These are phyloP conservation scores for Nixonia krombeini DNA, from an alignment of 1,140 invertebrate genomes.

Conservation along the genomic window DNA sequence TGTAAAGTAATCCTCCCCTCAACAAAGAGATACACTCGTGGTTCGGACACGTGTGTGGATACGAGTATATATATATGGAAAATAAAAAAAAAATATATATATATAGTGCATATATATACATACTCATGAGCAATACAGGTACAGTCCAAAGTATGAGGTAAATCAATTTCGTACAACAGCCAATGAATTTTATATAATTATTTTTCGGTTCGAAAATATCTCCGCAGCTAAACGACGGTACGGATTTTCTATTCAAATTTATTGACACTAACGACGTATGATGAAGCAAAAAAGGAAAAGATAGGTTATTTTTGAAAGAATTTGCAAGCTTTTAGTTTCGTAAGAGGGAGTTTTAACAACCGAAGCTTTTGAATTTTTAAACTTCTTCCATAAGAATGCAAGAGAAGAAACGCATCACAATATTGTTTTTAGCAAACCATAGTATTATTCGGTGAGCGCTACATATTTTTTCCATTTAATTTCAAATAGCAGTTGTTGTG, in stretches of 20 bases:
- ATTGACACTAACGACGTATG: slow-evolving; percentile 31
- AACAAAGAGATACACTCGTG: slow-evolving; percentile 12
- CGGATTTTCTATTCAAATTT: slow-evolving; percentile 16
- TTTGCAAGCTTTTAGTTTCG: slow-evolving; percentile 25
- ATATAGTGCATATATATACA: slow-evolving; percentile 20
- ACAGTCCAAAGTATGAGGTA: slow-evolving; percentile 38
- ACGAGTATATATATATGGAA: slow-evolving; percentile 33
- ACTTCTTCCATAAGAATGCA: slow-evolving; percentile 16
- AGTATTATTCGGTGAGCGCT: too few species aligned
- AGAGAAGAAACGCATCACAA: too few species aligned
- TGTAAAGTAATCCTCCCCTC: slow-evolving; percentile 32
- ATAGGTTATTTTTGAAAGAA: slow-evolving; percentile 8
- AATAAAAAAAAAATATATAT: slow-evolving; percentile 19
- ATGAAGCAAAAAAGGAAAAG: slow-evolving; percentile 14
- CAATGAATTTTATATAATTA: slow-evolving; percentile 20
- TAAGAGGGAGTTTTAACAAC: background rate
- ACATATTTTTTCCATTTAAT: too few species aligned
- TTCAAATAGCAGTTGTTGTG: slow-evolving; percentile 53
- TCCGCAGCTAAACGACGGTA: background rate
- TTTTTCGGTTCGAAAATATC: slow-evolving; percentile 13
- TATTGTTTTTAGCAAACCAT: too few species aligned
- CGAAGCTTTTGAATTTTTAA: slow-evolving; percentile 2
- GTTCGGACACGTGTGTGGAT: slow-evolving; percentile 26
- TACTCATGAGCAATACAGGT: slow-evolving; percentile 50
- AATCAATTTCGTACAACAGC: slow-evolving; percentile 15